phyloP scores from a whole-genome alignment of 2,888 invertebrate genomes.

The Parapristionchus giblindavisi region DNA sequence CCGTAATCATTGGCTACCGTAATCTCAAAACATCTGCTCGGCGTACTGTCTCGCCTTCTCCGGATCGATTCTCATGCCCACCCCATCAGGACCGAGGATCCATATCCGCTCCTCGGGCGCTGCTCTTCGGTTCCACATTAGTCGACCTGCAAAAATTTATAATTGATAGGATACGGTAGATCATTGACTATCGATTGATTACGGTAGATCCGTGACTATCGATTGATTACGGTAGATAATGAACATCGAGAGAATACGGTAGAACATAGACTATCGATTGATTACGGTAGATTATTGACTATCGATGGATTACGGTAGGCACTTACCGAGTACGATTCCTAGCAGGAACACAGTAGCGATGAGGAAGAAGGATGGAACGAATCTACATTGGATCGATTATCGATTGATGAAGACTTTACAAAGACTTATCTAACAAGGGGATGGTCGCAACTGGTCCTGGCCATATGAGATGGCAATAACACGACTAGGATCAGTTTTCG shows the following conservation, averaged over 20 bases:
- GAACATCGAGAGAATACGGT: background rate
- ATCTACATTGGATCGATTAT: background rate
- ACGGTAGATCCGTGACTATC: background rate
- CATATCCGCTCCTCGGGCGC: slow-evolving; percentile 3
- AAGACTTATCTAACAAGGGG: too few relatives aligned
- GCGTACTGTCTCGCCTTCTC: background rate
- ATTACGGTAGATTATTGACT: background rate
- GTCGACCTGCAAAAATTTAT: too few relatives aligned
- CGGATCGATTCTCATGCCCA: slow-evolving; percentile 11
- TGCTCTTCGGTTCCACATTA: background rate
- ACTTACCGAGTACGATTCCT: slow-evolving; percentile 24
- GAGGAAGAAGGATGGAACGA: slow-evolving; percentile 22
- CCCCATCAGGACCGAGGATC: slow-evolving; percentile 23
- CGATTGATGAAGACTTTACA: too few relatives aligned
- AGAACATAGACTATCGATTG: background rate
- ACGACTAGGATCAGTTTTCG: too few relatives aligned
- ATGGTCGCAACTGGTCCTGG: too few relatives aligned
- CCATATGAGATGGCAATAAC: too few relatives aligned
- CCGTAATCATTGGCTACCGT: too few relatives aligned
- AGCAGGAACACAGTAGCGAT: background rate
- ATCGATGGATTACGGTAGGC: too few relatives aligned
- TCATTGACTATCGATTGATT: background rate
- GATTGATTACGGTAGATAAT: too few relatives aligned
- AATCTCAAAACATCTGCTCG: slow-evolving; percentile 26
- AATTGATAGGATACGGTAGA: background rate